A percentile compares a stretch with the other conserved stretches of the same genome.
Evolutionary conservation across 2,888 invertebrate genomes (phyloP).

Genomic region (Nowickia ferox): DNA sequence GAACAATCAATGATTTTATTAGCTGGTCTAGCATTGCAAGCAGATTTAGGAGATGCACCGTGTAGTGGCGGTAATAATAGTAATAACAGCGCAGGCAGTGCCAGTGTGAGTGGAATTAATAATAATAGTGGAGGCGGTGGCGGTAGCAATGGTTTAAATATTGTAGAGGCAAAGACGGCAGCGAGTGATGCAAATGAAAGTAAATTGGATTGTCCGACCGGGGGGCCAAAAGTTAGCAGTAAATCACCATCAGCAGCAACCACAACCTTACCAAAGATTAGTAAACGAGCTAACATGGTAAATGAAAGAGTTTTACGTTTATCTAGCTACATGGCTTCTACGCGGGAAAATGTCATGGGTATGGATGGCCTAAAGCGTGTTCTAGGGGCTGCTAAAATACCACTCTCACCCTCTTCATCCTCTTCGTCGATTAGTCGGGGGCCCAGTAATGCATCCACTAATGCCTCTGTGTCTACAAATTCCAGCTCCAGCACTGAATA

Average conservation of each 20-base stretch:
- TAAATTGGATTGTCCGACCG: slow-evolving; percentile 27
- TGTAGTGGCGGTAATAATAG: slow-evolving; percentile 69
- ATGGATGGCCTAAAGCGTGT: slow-evolving; percentile 72
- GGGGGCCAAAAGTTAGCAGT: slow-evolving; percentile 41
- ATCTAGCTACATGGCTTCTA: slow-evolving; percentile 77
- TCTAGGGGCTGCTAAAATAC: slow-evolving; percentile 70
- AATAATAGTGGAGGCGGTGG: slow-evolving; percentile 9
- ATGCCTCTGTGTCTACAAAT: slow-evolving; percentile 69
- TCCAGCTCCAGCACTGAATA: slow-evolving; percentile 81
- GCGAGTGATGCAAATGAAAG: slow-evolving; percentile 34
- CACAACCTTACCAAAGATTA: slow-evolving; percentile 80
- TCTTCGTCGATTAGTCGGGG: slow-evolving; percentile 74
- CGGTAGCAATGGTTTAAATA: slow-evolving; percentile 30
- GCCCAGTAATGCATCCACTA: slow-evolving; percentile 65
- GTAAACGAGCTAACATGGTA: slow-evolving; percentile 77
- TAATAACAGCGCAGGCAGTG: slow-evolving; percentile 73
- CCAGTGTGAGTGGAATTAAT: slow-evolving; percentile 54
- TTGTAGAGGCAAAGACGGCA: slow-evolving; percentile 12
- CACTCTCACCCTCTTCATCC: slow-evolving; percentile 75
- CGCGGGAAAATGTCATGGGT: slow-evolving; percentile 64
- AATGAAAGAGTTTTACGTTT: slow-evolving; percentile 78
- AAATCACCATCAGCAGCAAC: slow-evolving; percentile 70
- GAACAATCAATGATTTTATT: slow-evolving; percentile 90
- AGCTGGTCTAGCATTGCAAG: slow-evolving; percentile 95
- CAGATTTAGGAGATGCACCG: slow-evolving; percentile 93